Evolutionary conservation across 2,888 invertebrate species (phyloP), one percentile per base, ranked within the genome.

Genomic region (Euplexia lucipara): DNA sequence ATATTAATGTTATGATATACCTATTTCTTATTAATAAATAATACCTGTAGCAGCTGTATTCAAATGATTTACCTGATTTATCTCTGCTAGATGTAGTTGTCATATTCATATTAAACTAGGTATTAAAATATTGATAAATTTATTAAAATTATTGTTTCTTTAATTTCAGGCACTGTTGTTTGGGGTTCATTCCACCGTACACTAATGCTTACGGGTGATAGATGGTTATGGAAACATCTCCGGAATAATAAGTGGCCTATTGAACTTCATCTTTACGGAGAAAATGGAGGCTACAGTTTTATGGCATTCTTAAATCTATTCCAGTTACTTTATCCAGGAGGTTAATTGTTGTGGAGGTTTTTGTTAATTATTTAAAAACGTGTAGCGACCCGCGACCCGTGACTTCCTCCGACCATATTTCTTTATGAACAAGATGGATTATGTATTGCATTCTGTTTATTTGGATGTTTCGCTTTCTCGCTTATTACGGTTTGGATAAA

Each of bases 151-250:
- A 18, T 48, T 34, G 1, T 39, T 47, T 2, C 26, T 26, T 20
- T 14, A 20, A 0, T 76, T 76, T 30, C 81, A 94, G 94, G 82
- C 68, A 84, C 84, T 7, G 82, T 86, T 1, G 71, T 91, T 14
- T 95, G 94, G 94, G 87, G 86, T 12, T 94, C 95, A 0, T 95
- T 94, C 76, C 95, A 93, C 41, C 92, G 95, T 3, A 88, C 89
- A 7, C 80, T 95, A 2, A 67, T 95, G 52, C 68, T 92, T 2
- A 75, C 83, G 16, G 66, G 82, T 0, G 90, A 90, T 26, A 26
- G 41, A 2, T 90, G 87, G 87, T 69, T 95, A 3, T 70, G 57
- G 49, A 69, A 84, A 2, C 88, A 89, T 49, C 61, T 94, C 6
- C 87, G 88, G 2, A 65, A 71, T 1, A 87, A 86, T 72, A 81